Evolutionary conservation across 2,888 invertebrate species (phyloP), one percentile per base, ranked within the genome.

Genomic region (Osmoderma eremita): DNA sequence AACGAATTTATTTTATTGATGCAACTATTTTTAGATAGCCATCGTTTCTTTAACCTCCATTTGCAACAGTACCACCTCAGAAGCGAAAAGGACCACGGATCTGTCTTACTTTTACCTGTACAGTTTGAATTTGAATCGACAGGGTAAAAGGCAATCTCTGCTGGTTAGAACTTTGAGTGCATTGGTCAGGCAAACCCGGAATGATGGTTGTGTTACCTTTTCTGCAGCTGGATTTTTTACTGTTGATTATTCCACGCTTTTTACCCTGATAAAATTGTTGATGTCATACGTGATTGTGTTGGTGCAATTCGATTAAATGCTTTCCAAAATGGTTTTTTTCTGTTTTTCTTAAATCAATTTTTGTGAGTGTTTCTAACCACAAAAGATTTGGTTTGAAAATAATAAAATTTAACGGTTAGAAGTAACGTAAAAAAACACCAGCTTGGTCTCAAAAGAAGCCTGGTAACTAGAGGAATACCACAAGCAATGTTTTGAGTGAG

Each of bases 181-280:
- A 6, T 22, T 56, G 8, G 22, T 56, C 41, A 20, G 56, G 6
- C 56, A 41, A 20, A 56, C 56, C 2, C 20, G 56, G 13, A 56
- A 4, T 22, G 10, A 4, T 41, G 10, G 22, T 36, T 13, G 12
- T 5, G 12, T 41, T 1, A 22, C 41, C 8, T 56, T 56, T 18
- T 41, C 41, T 1, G 56, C 56, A 0, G 56, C 56, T 13, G 56
- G 56, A 5, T 56, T 56, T 20, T 56, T 56, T 3, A 15, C 41
- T 6, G 24, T 56, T n/a, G 18, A 56, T 41, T 56, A 56, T 22
- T 42, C 56, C 0, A 56, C 56, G 0, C 17, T 56, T 4, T 56
- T 41, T 42, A 42, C 41, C 3, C 13, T 56, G 1, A 22, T 22
- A 8, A 56, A 56, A 41, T 13, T 56, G 22, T 15, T 42, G 3